Base-by-base conservation (phyloP, 92 coral and sea anemone species). In the Porites divaricata region DNA sequence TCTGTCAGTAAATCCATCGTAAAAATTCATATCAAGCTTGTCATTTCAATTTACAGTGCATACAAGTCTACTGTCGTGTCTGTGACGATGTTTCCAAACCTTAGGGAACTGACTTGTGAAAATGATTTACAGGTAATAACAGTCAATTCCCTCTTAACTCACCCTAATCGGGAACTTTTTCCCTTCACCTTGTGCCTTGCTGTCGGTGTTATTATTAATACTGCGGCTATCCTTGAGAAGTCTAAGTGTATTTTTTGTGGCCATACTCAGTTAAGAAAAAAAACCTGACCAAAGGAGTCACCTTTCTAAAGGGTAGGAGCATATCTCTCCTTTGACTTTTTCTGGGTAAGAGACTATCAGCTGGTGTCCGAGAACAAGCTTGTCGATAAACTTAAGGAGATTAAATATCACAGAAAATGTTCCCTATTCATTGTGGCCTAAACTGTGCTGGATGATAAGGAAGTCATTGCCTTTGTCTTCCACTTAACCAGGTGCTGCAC, bases 61-160 rank as follows among this genome's bases (percentile, higher is more conserved):
- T 77, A 79, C 54, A 82, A 57, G 62, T 79, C 89, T 19, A 78
- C 86, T 70, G 63, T 85, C 24, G 24, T 88, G 52, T 85, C 94
- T 17, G 84, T 88, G 1, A 63, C 67, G 77, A 52, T 91, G 54
- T 70, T 45, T 19, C 94, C 94, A 22, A 59, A 17, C 3, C 61
- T 72, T 48, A 52, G 72, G 41, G 87, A 85, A 63, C 65, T 88
- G 72, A 83, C 89, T 3, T 91, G 94, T 78, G 70, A 75, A 54
- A 83, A 84, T 58, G 49, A 41, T 1, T 59, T 51, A 53, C 89
- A 88, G 90, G 93, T 90, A 81, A 49, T 7, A 9, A 15, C 17
- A 54, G 59, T 15, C 14, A 54, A 1, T 6, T 10, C 45, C 11
- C 23, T 25, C 4, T 28, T 70, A 41, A 21, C 22, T 12, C 20